A percentile compares a stretch with the other conserved stretches of the same genome.
Evolutionary conservation across 2,888 invertebrate genomes (phyloP).

Genomic region (Hyles lineata): DNA sequence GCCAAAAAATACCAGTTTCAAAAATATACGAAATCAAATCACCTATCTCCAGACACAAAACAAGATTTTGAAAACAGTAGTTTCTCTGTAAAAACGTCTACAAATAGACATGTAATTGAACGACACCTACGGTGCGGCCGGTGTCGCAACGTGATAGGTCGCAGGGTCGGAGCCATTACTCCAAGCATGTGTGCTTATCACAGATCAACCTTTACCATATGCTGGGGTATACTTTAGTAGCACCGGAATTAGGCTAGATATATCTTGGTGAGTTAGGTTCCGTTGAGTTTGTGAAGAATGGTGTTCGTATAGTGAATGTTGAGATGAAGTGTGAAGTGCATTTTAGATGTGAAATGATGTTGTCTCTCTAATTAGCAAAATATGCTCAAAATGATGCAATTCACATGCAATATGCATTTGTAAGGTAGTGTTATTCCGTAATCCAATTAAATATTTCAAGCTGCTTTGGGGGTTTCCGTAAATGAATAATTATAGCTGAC

Average conservation of each 20-base stretch:
- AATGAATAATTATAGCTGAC: neutral
- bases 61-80: neutral
- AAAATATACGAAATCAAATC: neutral
- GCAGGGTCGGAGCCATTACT: conserved; percentile 18
- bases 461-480: neutral
- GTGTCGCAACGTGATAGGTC: conserved; percentile 22
- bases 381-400: neutral
- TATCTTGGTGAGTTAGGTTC: conserved; percentile 1
- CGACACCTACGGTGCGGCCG: conserved; percentile 17
- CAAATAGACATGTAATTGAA: conserved; percentile 6
- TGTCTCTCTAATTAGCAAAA: neutral
- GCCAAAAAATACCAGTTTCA: too few species aligned
- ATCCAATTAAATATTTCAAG: neutral
- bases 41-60: neutral
- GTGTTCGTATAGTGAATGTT: neutral
- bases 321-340: neutral
- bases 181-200: conserved; percentile 19
- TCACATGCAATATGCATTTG: neutral
- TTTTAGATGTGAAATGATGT: neutral
- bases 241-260: neutral
- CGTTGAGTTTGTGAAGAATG: neutral
- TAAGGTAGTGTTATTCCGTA: neutral
- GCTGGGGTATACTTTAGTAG: conserved; percentile 6
- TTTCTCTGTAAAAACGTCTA: neutral
- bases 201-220: conserved; percentile 12